Percentiles rank a stretch among this genome's conserved stretches.
Conservation (phyloP, 2,888 invertebrate species). For the Orthosia gracilis region DNA sequence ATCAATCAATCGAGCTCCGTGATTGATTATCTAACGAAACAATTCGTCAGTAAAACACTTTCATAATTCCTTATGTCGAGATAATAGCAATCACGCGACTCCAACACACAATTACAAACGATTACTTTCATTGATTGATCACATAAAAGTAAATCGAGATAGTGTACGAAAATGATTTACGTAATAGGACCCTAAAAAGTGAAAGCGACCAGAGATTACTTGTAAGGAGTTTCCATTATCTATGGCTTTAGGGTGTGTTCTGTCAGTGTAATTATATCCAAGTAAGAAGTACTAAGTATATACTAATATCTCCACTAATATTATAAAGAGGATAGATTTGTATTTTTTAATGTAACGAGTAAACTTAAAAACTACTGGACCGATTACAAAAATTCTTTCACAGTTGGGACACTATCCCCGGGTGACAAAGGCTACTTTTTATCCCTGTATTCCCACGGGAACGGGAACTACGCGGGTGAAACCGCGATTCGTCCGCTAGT, state of each 20-base stretch:
- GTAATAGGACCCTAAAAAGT: conserved; percentile 57
- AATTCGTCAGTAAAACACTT: conserved; percentile 64
- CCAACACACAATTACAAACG: conserved; percentile 59
- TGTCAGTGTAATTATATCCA: conserved; percentile 14
- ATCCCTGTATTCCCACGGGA: too few species aligned
- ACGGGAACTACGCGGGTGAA: too few species aligned
- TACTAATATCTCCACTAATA: too few species aligned
- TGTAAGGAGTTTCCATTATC: conserved; percentile 36
- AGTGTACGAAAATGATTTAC: conserved; percentile 50
- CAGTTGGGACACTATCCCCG: too few species aligned
- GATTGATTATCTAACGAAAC: conserved; percentile 63
- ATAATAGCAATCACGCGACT: conserved; percentile 57
- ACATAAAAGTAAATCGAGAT: conserved; percentile 59
- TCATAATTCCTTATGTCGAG: conserved; percentile 60
- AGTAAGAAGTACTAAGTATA: conserved; percentile 8
- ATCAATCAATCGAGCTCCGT: conserved; percentile 57
- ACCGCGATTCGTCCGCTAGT: not conserved
- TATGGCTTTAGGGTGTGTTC: conserved; percentile 41
- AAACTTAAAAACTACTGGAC: too few species aligned
- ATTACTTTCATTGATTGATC: conserved; percentile 68
- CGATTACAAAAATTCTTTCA: too few species aligned
- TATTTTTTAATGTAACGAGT: too few species aligned
- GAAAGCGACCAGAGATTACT: conserved; percentile 55
- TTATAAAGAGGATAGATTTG: too few species aligned
- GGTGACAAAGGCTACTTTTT: too few species aligned